These are phyloP conservation scores for Toxotes jaculatrix DNA, from an alignment of 2,113 vertebrate species.

Conservation along the genomic window DNA sequence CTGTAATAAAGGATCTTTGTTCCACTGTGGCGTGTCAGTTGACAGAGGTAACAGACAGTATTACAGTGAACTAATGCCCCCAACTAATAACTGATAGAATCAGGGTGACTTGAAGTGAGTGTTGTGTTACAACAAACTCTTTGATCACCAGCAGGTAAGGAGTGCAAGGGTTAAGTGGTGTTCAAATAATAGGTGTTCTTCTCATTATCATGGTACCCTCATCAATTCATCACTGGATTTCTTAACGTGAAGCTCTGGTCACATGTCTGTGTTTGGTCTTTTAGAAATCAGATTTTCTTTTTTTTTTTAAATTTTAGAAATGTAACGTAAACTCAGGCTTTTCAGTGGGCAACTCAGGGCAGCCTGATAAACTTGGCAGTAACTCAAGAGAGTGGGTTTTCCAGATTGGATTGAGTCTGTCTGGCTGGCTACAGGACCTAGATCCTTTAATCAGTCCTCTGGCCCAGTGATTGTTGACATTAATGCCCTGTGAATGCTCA, in stretches of 20 bases:
- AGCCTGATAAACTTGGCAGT: constrained; percentile 44
- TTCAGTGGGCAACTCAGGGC: not conserved
- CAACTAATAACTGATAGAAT: not conserved
- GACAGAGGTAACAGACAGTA: not conserved
- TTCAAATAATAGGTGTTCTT: not conserved
- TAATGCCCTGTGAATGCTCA: constrained; percentile 45
- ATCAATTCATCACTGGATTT: not conserved
- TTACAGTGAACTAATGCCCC: not conserved
- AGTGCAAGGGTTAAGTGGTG: fast-evolving
- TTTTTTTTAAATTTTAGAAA: not conserved
- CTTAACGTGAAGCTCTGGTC: not conserved
- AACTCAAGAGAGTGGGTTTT: constrained; percentile 50
- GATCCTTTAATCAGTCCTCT: constrained; percentile 62
- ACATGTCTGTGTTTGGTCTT: not conserved
- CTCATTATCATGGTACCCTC: not conserved
- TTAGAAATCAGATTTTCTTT: not conserved
- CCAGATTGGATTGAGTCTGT: constrained; percentile 52
- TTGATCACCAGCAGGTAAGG: not conserved
- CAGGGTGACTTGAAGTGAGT: not conserved
- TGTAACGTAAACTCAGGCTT: not conserved
- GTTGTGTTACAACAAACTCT: not conserved
- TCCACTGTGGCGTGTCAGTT: not conserved
- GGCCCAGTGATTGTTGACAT: constrained; percentile 58
- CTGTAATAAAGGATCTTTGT: not conserved
- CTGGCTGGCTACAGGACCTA: constrained; percentile 52